Percentiles rank a stretch among this genome's conserved stretches.
Conservation (phyloP, 2,113 vertebrate genomes). For the Sebastes fasciatus region DNA sequence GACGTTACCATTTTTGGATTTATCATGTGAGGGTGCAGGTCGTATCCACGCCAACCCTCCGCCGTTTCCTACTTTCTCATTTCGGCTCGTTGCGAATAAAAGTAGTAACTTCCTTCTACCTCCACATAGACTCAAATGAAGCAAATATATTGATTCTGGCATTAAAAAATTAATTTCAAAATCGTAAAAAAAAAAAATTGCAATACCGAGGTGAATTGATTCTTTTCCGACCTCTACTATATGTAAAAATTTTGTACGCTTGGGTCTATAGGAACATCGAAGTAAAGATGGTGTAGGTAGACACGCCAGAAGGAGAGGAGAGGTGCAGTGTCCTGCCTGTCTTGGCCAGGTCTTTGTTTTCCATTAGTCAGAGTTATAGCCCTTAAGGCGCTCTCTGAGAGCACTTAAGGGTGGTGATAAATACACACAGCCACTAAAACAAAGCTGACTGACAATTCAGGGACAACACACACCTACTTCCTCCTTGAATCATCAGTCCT, state of each 20-base stretch:
- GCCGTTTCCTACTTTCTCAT: too few species aligned
- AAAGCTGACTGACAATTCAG: constrained; percentile 79
- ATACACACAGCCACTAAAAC: constrained; percentile 77
- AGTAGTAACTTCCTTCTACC: too few species aligned
- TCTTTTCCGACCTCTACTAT: too few species aligned
- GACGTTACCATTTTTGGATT: too few species aligned
- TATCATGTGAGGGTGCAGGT: too few species aligned
- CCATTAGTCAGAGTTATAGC: constrained; percentile 82
- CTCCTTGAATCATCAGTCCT: constrained; percentile 48
- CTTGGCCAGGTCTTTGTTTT: constrained; percentile 76
- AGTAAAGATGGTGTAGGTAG: constrained; percentile 3
- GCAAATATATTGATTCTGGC: too few species aligned
- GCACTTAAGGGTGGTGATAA: constrained; percentile 81
- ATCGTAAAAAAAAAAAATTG: too few species aligned
- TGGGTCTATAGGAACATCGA: neutral
- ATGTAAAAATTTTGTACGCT: neutral
- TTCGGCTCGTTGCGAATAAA: too few species aligned
- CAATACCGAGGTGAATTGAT: too few species aligned
- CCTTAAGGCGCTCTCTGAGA: constrained; percentile 69
- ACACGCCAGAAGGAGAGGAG: constrained; percentile 46
- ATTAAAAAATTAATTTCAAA: too few species aligned
- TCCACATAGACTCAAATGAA: too few species aligned
- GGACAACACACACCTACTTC: constrained; percentile 59
- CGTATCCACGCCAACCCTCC: too few species aligned
- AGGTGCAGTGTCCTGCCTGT: constrained; percentile 53